Conservation (phyloP, 1,140 invertebrate genomes). For the Leucophenga varia region DNA sequence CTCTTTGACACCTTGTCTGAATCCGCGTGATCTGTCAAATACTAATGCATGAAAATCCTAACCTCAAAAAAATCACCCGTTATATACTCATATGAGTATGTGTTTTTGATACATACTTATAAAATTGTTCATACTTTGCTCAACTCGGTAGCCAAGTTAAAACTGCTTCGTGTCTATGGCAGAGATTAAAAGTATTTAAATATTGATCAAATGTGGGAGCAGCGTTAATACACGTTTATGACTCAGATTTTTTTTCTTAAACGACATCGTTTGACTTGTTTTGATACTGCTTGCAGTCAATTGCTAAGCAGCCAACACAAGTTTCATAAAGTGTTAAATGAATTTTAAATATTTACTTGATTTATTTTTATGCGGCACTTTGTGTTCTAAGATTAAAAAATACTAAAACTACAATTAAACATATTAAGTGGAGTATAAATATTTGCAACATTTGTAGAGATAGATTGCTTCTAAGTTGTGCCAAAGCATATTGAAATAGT, state of each 20-base stretch:
- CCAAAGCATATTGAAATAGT: constrained; percentile 23
- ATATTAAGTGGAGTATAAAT: constrained; percentile 44
- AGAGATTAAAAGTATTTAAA: constrained; percentile 46
- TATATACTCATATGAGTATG: too few relatives aligned
- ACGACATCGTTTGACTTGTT: neutral
- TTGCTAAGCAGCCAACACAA: neutral
- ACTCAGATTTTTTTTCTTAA: constrained; percentile 29
- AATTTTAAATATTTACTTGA: constrained; percentile 50
- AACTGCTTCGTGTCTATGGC: constrained; percentile 11
- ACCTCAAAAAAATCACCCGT: too few relatives aligned
- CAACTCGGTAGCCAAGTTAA: constrained; percentile 38
- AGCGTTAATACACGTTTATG: constrained; percentile 47
- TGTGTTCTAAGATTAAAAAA: too few relatives aligned
- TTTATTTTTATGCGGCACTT: too few relatives aligned
- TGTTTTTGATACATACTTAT: too few relatives aligned
- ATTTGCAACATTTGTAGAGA: constrained; percentile 27
- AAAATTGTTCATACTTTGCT: too few relatives aligned
- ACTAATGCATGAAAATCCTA: too few relatives aligned
- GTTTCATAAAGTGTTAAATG: constrained; percentile 32
- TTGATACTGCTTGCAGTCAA: constrained; percentile 3
- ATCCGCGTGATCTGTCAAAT: too few relatives aligned
- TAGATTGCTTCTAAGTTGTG: constrained; percentile 1
- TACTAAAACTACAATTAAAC: constrained; percentile 48
- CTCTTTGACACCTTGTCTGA: too few relatives aligned
- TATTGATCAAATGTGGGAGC: constrained; percentile 53